Conservation (phyloP, 2,888 invertebrate species). For the Leucania comma region DNA sequence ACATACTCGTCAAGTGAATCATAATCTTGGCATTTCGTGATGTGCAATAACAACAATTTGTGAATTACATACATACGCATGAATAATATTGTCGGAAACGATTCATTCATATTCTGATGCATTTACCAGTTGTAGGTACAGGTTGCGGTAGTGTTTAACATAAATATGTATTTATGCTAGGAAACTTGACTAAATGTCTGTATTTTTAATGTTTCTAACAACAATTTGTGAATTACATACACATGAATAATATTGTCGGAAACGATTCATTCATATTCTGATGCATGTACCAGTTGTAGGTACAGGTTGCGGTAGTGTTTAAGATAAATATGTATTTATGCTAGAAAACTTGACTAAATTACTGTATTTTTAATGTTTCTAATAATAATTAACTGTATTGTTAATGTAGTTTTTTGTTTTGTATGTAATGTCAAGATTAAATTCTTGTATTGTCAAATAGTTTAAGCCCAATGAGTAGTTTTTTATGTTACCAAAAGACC, state of each 20-base stretch:
- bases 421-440: no score
- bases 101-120: slow-evolving; percentile 17
- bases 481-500: no score
- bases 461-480: no score
- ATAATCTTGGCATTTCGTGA: slow-evolving; percentile 3
- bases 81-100: slow-evolving; percentile 9
- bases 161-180: no score
- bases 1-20: slow-evolving; percentile 19
- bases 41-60: slow-evolving; percentile 8
- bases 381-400: no score
- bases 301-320: not conserved
- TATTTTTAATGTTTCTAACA: no score
- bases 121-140: not conserved
- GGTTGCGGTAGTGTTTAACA: not conserved
- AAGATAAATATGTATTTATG: no score
- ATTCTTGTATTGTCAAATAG: no score
- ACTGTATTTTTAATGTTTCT: no score
- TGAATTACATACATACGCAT: slow-evolving; percentile 4
- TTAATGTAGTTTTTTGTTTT: no score
- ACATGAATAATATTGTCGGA: slow-evolving; percentile 11
- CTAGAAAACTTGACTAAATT: no score
- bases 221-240: not conserved
- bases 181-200: no score
- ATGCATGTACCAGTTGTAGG: not conserved
- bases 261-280: slow-evolving; percentile 13